Percentiles rank a stretch among this genome's conserved stretches.
Evolutionary conservation across 2,888 invertebrate genomes (phyloP).

Genomic region (Monopis laevigella): DNA sequence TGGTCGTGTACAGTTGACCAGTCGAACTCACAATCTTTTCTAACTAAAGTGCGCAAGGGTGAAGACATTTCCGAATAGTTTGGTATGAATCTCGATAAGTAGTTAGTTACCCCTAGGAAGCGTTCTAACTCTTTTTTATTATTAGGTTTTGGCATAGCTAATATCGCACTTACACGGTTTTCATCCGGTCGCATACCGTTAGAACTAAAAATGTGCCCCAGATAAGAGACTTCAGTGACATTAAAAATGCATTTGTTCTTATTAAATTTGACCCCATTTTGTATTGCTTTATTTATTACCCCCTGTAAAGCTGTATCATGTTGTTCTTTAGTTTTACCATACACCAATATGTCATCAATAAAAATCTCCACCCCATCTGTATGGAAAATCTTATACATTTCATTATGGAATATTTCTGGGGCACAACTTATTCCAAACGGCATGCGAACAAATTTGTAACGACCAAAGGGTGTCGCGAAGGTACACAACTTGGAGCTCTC

Average conservation of each 20-base stretch:
- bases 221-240: no score
- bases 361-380: constrained; percentile 14
- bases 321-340: constrained; percentile 12
- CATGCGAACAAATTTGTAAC: constrained; percentile 6
- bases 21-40: constrained; percentile 11
- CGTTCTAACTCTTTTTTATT: no score
- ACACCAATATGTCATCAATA: constrained; percentile 14
- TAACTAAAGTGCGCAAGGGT: constrained; percentile 13
- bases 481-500: constrained; percentile 10
- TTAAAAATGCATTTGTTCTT: no score
- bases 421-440: constrained; percentile 10
- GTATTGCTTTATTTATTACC: no score
- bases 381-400: constrained; percentile 17
- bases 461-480: constrained; percentile 11
- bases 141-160: no score
- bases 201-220: no score
- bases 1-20: constrained; percentile 11
- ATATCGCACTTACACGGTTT: no score
- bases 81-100: constrained; percentile 14
- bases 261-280: no score
- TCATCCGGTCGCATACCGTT: no score
- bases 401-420: constrained; percentile 17
- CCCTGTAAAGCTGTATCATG: constrained; percentile 14
- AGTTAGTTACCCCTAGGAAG: no score
- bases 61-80: constrained; percentile 6